A percentile compares a stretch with the other conserved stretches of the same genome.
These are phyloP conservation scores for Dysdera silvatica DNA, from an alignment of 1,140 invertebrate species.

Conservation along the genomic window DNA sequence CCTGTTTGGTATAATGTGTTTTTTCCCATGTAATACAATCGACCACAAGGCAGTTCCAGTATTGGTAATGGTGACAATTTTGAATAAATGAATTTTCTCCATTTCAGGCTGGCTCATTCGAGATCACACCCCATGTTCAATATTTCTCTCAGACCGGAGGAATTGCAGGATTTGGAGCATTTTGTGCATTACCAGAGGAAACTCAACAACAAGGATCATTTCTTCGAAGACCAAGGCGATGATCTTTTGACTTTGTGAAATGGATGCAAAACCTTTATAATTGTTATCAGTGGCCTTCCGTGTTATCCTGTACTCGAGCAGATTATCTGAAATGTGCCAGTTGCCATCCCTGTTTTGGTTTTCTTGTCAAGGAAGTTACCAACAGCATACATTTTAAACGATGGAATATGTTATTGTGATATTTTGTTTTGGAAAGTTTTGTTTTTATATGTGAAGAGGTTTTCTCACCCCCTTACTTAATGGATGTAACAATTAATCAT, in stretches of 20 bases:
- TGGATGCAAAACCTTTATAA: not conserved
- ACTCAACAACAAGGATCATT: conserved; percentile 15
- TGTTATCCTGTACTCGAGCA: not conserved
- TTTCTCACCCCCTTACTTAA: too few relatives aligned
- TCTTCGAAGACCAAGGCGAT: conserved; percentile 26
- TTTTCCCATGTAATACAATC: not conserved
- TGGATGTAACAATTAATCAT: too few relatives aligned
- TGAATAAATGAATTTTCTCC: not conserved
- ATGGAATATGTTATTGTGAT: too few relatives aligned
- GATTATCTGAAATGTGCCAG: not conserved
- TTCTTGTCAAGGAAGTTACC: too few relatives aligned
- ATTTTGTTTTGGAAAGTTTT: too few relatives aligned
- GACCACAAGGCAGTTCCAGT: not conserved
- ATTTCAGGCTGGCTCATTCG: conserved; percentile 18
- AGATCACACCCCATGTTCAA: conserved; percentile 26
- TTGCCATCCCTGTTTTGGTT: not conserved
- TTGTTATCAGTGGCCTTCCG: not conserved
- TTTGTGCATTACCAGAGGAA: conserved; percentile 24
- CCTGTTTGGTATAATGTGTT: not conserved
- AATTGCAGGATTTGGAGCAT: conserved; percentile 16
- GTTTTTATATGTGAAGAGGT: too few relatives aligned
- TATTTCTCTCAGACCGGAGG: conserved; percentile 3
- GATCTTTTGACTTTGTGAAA: conserved; percentile 11
- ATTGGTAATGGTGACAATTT: not conserved
- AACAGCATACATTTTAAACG: too few relatives aligned